Percentiles rank a stretch among this genome's conserved stretches.
phyloP scores from a whole-genome alignment of 2,113 vertebrate genomes.

The Apodemus sylvaticus region DNA sequence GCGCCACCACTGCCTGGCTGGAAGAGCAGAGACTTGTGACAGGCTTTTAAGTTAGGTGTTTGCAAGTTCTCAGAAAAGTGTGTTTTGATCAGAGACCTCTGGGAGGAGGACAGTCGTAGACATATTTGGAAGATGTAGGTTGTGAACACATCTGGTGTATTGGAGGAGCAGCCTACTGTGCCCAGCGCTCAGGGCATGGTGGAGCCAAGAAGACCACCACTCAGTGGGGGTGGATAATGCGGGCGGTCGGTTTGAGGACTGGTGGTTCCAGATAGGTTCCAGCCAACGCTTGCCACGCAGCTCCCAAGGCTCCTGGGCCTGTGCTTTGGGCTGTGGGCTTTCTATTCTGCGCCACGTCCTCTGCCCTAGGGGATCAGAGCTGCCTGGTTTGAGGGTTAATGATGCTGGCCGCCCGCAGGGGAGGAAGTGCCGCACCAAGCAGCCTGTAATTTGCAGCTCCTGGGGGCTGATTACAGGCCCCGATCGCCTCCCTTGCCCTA shows the following conservation, averaged over 20 bases:
- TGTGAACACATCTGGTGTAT: background rate
- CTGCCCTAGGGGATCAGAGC: background rate
- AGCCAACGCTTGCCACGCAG: fast-evolving
- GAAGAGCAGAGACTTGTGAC: background rate
- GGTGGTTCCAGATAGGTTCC: fast-evolving
- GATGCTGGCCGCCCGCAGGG: background rate
- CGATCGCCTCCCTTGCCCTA: background rate
- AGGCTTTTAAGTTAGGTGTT: background rate
- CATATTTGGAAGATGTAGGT: background rate
- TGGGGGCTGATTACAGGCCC: background rate
- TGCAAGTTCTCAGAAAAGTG: background rate
- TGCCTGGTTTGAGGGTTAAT: background rate
- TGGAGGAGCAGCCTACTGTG: background rate
- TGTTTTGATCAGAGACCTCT: background rate
- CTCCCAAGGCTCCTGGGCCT: background rate
- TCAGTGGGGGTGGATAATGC: background rate
- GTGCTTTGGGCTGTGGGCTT: background rate
- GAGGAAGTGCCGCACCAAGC: background rate
- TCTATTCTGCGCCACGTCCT: background rate
- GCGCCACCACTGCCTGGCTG: too few species aligned
- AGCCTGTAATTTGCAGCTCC: constrained; percentile 51
- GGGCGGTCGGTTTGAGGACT: background rate
- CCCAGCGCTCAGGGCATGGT: background rate
- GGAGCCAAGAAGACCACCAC: background rate
- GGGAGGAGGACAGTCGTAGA: background rate